A percentile compares a stretch with the other conserved stretches of the same genome.
Evolutionary conservation across 1,140 invertebrate species (phyloP).

Genomic region (Drosophila auraria): DNA sequence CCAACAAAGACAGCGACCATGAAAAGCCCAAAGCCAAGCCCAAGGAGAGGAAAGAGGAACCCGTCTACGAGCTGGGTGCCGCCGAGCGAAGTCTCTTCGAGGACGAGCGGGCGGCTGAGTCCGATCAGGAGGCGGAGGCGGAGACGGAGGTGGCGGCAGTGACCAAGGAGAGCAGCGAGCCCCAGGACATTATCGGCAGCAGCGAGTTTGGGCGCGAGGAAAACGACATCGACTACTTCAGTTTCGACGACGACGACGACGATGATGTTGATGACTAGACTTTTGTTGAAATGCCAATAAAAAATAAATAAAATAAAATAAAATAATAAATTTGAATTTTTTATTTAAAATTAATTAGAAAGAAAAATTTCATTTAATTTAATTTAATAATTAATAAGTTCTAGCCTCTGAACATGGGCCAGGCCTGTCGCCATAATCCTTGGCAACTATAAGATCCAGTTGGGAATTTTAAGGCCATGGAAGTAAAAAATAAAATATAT

Average conservation of each 20-base stretch:
- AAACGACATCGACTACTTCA: slow-evolving; percentile 60
- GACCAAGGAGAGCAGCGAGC: slow-evolving; percentile 10
- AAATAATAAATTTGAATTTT: neutral
- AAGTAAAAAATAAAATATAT: no score
- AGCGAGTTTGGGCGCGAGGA: slow-evolving; percentile 7
- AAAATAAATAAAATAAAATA: slow-evolving; percentile 8
- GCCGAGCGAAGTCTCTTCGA: slow-evolving; percentile 71
- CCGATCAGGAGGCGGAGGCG: neutral
- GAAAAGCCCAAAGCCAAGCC: neutral
- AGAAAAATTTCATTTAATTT: neutral
- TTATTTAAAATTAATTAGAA: neutral
- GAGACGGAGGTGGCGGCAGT: slow-evolving; percentile 4
- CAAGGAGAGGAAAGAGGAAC: neutral
- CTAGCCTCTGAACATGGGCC: no score
- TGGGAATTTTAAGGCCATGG: no score
- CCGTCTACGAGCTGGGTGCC: slow-evolving; percentile 68
- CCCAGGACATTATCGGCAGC: slow-evolving; percentile 10
- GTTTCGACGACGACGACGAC: slow-evolving; percentile 67
- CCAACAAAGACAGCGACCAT: no score
- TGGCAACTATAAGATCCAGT: no score
- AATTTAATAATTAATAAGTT: no score
- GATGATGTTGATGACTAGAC: slow-evolving; percentile 43
- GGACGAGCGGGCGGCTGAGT: neutral
- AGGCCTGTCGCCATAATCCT: no score
- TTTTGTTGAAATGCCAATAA: slow-evolving; percentile 49